Conservation (phyloP, 1,140 invertebrate genomes). For the Paraescarpia echinospica region DNA sequence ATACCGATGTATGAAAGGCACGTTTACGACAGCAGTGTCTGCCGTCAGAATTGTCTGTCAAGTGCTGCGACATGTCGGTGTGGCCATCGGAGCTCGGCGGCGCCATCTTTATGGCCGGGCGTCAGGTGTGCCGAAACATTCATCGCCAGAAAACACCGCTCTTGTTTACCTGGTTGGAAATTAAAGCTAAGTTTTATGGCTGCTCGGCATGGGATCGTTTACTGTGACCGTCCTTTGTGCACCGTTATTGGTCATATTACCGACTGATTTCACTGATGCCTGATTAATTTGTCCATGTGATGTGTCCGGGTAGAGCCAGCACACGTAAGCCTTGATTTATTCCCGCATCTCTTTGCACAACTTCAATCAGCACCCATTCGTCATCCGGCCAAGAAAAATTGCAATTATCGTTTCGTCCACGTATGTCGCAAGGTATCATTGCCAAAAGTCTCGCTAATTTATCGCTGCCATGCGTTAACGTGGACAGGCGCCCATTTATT, state of each 20-base stretch:
- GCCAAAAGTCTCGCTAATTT: not conserved
- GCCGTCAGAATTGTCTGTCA: not conserved
- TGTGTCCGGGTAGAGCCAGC: not conserved
- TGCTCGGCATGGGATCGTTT: not conserved
- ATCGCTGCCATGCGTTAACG: not conserved
- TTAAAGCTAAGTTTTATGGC: slow-evolving; percentile 1
- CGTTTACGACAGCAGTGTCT: not conserved
- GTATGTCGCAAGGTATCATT: not conserved
- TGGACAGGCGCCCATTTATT: not conserved
- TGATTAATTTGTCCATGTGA: slow-evolving; percentile 1
- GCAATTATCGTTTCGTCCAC: not conserved
- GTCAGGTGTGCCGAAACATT: not conserved
- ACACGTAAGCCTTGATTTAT: not conserved
- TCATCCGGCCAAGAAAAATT: not conserved
- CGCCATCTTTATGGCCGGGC: not conserved
- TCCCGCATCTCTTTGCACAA: not conserved
- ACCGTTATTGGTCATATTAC: not conserved
- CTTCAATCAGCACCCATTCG: not conserved
- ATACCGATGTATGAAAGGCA: not conserved
- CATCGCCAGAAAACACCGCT: not conserved
- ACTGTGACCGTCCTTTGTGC: not conserved
- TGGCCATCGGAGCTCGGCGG: not conserved
- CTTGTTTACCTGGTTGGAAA: not conserved
- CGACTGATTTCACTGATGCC: not conserved
- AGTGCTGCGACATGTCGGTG: not conserved